Evolutionary conservation across 2,113 vertebrate genomes (phyloP), one percentile per base, ranked within the genome.

Genomic region (Callionymus lyra): DNA sequence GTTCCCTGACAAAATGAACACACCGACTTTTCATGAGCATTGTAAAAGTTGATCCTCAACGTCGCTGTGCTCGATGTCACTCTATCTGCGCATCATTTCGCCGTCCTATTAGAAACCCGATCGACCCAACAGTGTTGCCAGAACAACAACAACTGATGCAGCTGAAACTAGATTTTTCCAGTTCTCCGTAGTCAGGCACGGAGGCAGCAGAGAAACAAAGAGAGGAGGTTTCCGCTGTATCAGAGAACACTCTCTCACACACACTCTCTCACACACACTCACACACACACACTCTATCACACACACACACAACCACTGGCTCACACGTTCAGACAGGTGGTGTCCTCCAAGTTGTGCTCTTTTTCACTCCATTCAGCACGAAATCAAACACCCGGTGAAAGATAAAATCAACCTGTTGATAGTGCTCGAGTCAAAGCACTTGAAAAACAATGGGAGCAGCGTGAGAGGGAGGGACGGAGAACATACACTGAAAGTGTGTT

Each of bases 141-240:
- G 33, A 59, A 58, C 53, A 72, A 43, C 77, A 59, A 65, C 61
- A 14, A 38, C 51, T 32, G 47, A 57, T 68, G 68, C 73, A 75
- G 73, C 56, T 71, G 50, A 70, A 71, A 71, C 76, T 71, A 75
- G 79, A 75, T 70, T 56, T 56, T 72, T 79, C 79, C 69, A 65
- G 78, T 81, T 77, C 46, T 55, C 59, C 65, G 61, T 60, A 55
- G 59, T 47, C 31, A 36, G 46, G 43, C 59, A 34, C 40, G 31
- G 45, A 58, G 52, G 41, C 31, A 59, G 44, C 31, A 52, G 37
- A 57, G 33, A 56, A n/a, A 42, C 31, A 48, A 40, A n/a, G 21
- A 27, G 21, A 27, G 42, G 18, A 11, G 18, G 59, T 50, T 59
- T 57, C 17, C 9, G 50, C 52, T 46, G 63, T 31, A 70, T 62